Evolutionary conservation across 1,140 invertebrate genomes (phyloP).

Genomic region (Sarcophaga peregrina): DNA sequence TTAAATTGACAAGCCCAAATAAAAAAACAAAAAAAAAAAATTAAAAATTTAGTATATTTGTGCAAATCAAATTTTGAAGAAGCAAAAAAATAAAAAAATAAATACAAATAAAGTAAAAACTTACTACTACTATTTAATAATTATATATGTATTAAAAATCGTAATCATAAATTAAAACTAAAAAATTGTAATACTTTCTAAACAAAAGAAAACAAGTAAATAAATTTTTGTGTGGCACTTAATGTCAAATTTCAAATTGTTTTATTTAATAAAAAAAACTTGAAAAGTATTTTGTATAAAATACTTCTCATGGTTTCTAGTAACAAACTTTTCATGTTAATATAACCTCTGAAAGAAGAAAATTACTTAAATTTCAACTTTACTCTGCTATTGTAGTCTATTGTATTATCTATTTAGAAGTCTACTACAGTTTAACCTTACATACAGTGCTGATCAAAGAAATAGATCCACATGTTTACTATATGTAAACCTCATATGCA

Average conservation of each 20-base stretch:
- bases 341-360: too few species aligned
- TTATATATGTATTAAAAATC: slow-evolving; percentile 39
- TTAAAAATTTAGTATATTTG: slow-evolving; percentile 36
- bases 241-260: slow-evolving; percentile 17
- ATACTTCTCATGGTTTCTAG: too few species aligned
- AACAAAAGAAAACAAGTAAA: slow-evolving; percentile 10
- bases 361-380: too few species aligned
- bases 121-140: slow-evolving; percentile 42
- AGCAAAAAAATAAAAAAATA: background rate
- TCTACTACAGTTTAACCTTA: too few species aligned
- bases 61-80: slow-evolving; percentile 32
- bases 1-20: slow-evolving; percentile 11
- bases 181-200: slow-evolving; percentile 36
- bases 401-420: too few species aligned
- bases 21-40: background rate
- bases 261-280: background rate
- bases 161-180: slow-evolving; percentile 31
- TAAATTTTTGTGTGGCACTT: slow-evolving; percentile 40
- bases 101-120: slow-evolving; percentile 7
- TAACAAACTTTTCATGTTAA: too few species aligned
- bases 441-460: too few species aligned
- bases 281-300: too few species aligned
- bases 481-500: too few species aligned
- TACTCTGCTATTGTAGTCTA: too few species aligned
- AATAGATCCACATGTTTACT: too few species aligned